Evolutionary conservation across 2,888 invertebrate genomes (phyloP), one percentile per base, ranked within the genome.

Genomic region (Augiades crinisus): DNA sequence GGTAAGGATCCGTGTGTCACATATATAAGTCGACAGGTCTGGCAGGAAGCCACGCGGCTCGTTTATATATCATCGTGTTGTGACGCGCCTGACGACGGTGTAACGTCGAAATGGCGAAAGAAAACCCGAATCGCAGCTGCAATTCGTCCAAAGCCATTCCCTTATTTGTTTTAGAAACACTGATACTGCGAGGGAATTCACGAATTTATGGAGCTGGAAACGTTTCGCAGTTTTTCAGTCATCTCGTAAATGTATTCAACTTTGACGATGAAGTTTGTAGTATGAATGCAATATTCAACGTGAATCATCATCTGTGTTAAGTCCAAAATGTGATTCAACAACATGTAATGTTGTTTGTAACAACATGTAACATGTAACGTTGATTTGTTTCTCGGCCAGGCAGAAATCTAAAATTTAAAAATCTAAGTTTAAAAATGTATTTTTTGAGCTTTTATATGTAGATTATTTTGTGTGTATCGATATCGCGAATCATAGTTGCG

Each of bases 21-120:
- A 47, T 40, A 53, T 57, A 41, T 55, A 58, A 63, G 62, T 57
- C 75, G 69, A 66, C 73, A 74, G 67, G 66, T 65, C 79, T 45
- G 45, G 45, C 45, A 45, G 45, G 22, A 22, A 59, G 84, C 86
- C 86, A 87, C 70, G 65, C 56, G 58, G 63, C 66, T 67, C 74
- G 77, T 81, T 75, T 81, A 81, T 86, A 83, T 82, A 83, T 87
- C 80, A 82, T 75, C 69, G 71, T 86, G 78, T 85, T 86, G 80
- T 86, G 85, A 86, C 81, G 73, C 72, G 63, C 60, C 68, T 71
- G 75, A 71, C 75, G 73, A 77, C 70, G 68, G 64, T 13, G 30
- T 12, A 30, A 45, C 67, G 67, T 58, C 64, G 60, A 67, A 74
- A 72, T 62, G 65, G 58, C 61, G 61, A 71, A 68, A 71, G 67